phyloP scores from a whole-genome alignment of 1,140 invertebrate genomes.

The Cyrtorhinus lividipennis region DNA sequence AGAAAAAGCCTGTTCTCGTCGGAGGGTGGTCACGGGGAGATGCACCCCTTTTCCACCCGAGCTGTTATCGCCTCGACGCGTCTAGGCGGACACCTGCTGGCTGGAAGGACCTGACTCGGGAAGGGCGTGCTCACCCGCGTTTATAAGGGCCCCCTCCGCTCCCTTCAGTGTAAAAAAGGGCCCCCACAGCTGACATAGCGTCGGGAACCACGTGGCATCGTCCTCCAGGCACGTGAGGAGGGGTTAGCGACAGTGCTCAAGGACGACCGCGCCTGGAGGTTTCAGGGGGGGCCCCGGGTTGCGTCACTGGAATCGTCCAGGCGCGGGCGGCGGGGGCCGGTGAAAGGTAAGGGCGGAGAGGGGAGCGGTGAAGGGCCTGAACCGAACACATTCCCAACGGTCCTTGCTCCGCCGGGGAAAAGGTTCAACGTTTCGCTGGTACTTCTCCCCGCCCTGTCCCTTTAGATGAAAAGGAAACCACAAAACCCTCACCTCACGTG shows the following conservation, averaged over 20 bases:
- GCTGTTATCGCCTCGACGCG: too few relatives aligned
- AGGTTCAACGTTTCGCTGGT: slow-evolving; percentile 7
- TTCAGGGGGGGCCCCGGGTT: slow-evolving; percentile 6
- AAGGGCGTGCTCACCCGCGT: too few relatives aligned
- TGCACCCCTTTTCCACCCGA: too few relatives aligned
- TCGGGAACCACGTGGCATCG: neutral
- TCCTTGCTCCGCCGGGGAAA: slow-evolving; percentile 3
- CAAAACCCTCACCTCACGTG: too few relatives aligned
- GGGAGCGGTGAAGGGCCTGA: neutral
- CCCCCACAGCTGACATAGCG: neutral
- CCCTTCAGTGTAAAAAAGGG: too few relatives aligned
- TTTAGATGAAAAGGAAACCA: too few relatives aligned
- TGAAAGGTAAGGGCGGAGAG: neutral
- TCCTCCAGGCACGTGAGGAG: slow-evolving; percentile 11
- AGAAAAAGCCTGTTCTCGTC: too few relatives aligned
- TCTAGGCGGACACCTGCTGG: too few relatives aligned
- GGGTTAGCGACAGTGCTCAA: slow-evolving; percentile 12
- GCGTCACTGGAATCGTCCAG: slow-evolving; percentile 8
- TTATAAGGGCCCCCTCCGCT: too few relatives aligned
- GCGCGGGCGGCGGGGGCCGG: neutral
- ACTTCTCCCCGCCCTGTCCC: neutral
- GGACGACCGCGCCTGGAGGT: slow-evolving; percentile 14
- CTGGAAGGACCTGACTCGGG: too few relatives aligned
- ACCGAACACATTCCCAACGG: slow-evolving; percentile 1
- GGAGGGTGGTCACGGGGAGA: too few relatives aligned